Percentiles rank a stretch among this genome's conserved stretches.
Conservation (phyloP, 2,113 vertebrate genomes). For the Amphilophus citrinellus region DNA sequence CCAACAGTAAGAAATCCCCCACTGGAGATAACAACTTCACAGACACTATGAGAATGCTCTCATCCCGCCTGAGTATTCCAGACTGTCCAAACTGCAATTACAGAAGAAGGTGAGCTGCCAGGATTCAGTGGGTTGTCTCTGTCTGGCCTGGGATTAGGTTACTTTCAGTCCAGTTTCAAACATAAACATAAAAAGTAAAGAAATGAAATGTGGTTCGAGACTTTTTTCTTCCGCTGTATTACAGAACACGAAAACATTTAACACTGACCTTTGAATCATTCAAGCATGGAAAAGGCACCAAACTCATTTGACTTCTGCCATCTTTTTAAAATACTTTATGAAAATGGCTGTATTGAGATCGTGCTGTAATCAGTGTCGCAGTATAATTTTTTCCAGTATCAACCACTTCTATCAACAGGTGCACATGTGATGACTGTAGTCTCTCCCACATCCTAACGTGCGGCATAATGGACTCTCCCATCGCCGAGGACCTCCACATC, state of each 20-base stretch:
- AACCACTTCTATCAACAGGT: constrained; percentile 78
- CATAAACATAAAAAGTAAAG: no score
- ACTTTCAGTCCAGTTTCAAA: neutral
- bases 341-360: neutral
- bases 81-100: constrained; percentile 99
- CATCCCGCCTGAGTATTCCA: constrained; percentile 91
- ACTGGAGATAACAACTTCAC: constrained; percentile 92
- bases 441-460: constrained; percentile 98
- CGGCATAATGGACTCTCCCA: constrained; percentile 96
- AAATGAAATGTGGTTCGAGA: neutral
- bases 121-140: neutral
- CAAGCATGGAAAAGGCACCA: neutral
- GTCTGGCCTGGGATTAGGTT: neutral
- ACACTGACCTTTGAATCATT: neutral
- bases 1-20: constrained; percentile 88
- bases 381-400: neutral
- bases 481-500: constrained; percentile 90
- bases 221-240: no score
- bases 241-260: no score
- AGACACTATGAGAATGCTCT: constrained; percentile 95
- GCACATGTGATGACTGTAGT: constrained; percentile 98
- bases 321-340: neutral
- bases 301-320: neutral
- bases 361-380: neutral
- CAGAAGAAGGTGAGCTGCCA: constrained; percentile 87